A percentile compares a stretch with the other conserved stretches of the same genome.
These are phyloP conservation scores for Drosophila busckii DNA, from an alignment of 1,140 invertebrate genomes.

Conservation along the genomic window DNA sequence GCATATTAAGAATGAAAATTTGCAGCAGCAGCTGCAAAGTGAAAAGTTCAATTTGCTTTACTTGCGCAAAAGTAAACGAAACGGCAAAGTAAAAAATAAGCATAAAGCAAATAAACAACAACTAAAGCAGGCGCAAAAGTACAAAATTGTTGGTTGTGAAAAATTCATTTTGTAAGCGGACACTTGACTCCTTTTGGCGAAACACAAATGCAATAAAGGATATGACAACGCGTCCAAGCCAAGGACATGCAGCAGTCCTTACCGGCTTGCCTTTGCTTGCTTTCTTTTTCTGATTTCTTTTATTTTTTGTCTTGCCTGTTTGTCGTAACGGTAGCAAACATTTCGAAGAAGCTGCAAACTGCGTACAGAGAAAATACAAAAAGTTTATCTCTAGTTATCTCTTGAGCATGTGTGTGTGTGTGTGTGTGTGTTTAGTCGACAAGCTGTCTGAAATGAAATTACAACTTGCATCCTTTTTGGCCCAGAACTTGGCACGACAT, in stretches of 20 bases:
- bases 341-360: slow-evolving; percentile 46
- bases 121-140: too few relatives aligned
- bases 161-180: slow-evolving; percentile 8
- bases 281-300: background rate
- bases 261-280: background rate
- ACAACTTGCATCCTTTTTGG: slow-evolving; percentile 64
- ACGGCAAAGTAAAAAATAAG: slow-evolving; percentile 21
- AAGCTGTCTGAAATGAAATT: slow-evolving; percentile 64
- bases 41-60: slow-evolving; percentile 49
- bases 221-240: slow-evolving; percentile 45
- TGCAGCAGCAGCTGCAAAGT: slow-evolving; percentile 30
- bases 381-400: slow-evolving; percentile 73
- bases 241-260: slow-evolving; percentile 16
- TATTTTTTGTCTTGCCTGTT: background rate
- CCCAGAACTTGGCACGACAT: slow-evolving; percentile 38
- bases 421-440: slow-evolving; percentile 7
- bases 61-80: slow-evolving; percentile 12
- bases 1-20: slow-evolving; percentile 37
- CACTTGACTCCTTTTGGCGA: too few relatives aligned
- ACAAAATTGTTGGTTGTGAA: background rate
- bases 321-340: slow-evolving; percentile 13
- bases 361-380: slow-evolving; percentile 53
- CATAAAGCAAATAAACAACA: slow-evolving; percentile 3
- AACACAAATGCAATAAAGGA: slow-evolving; percentile 62
- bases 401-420: too few relatives aligned